phyloP scores from a whole-genome alignment of 2,888 invertebrate species.

The Thera obeliscata region DNA sequence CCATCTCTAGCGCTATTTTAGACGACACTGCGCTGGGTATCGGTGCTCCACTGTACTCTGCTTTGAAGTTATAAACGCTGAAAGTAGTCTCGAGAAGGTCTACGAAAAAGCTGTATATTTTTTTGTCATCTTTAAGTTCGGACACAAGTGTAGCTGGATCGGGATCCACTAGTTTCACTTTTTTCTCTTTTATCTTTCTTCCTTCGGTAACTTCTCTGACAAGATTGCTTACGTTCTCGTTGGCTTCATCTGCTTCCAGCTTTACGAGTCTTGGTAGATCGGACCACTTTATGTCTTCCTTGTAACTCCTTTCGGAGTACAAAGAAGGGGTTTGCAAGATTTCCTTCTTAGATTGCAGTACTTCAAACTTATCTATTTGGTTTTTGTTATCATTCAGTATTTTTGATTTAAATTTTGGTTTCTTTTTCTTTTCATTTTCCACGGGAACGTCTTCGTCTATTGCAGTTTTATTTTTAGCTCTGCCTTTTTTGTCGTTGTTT shows the following conservation, averaged over 20 bases:
- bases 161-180: conserved; percentile 38
- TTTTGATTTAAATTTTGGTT: conserved; percentile 48
- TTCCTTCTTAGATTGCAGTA: conserved; percentile 56
- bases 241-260: conserved; percentile 23
- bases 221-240: conserved; percentile 27
- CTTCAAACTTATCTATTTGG: conserved; percentile 48
- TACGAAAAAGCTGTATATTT: conserved; percentile 65
- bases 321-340: conserved; percentile 56
- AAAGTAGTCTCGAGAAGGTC: conserved; percentile 65
- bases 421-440: conserved; percentile 31
- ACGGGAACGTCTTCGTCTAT: conserved; percentile 1
- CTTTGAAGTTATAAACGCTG: conserved; percentile 54
- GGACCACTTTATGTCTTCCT: conserved; percentile 34
- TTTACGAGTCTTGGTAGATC: conserved; percentile 37
- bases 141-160: conserved; percentile 49
- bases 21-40: conserved; percentile 37
- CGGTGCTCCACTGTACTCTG: conserved; percentile 28
- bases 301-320: conserved; percentile 48
- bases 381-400: conserved; percentile 44
- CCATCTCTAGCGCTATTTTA: conserved; percentile 53
- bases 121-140: conserved; percentile 48
- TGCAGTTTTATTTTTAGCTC: conserved; percentile 17
- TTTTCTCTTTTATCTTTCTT: conserved; percentile 36
- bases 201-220: conserved; percentile 38
- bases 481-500: conserved; percentile 13